Evolutionary conservation across 2,888 invertebrate species (phyloP), one percentile per base, ranked within the genome.

Genomic region (Chloroclysta siterata): DNA sequence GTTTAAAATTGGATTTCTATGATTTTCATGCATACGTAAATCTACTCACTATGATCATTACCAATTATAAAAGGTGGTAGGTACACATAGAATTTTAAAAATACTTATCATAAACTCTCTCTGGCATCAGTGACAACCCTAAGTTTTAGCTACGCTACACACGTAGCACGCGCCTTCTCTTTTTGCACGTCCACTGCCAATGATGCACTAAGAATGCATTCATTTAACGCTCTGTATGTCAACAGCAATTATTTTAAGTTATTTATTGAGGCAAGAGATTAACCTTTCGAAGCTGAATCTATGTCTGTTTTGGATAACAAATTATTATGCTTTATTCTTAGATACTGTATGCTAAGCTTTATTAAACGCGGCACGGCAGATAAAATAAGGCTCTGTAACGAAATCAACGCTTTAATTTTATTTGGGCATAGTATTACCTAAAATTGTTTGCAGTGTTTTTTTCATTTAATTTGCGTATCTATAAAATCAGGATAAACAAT

Each of bases 131-230:
- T 70, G 77, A 15, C 78, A 83, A 65, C 87, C 87, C 84, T 85
- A 72, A 53, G 46, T 42, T 64, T 70, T 73, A 77, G 71, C 74
- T 71, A 83, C 73, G 78, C 81, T 69, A 72, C 70, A 69, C 84
- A 82, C 84, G 83, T 82, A 80, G 80, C 80, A 78, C 66, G 73
- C 80, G 83, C 83, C 84, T 88, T 85, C 85, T 84, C 82, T 82
- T 81, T 87, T 82, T 80, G 83, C 83, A 82, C 77, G 80, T 79
- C 73, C 76, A 82, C 78, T 80, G 76, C 79, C 79, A 80, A 80
- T 82, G 82, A 83, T 81, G 83, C 80, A 79, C 71, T 78, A 76
- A 81, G 84, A 84, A 85, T 84, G 81, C 79, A 76, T 83, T 79
- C 75, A 79, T 78, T 54, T 77, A 46, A 77, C 68, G 44, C 72